Evolutionary conservation across 2,113 vertebrate genomes (phyloP).

Genomic region (Sialia sialis): DNA sequence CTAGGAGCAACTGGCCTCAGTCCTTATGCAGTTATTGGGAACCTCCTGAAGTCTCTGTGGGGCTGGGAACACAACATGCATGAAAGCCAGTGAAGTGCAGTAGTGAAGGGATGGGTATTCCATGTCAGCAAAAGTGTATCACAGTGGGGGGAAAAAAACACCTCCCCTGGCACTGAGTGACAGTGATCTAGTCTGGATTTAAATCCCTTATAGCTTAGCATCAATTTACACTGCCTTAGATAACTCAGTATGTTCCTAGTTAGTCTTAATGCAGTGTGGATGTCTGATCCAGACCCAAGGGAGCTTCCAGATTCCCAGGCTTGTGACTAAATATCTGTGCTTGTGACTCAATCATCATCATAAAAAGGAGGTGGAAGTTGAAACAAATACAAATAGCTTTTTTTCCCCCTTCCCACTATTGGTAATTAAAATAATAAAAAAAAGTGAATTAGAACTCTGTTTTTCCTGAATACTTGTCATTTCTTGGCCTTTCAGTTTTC

Average conservation of each 20-base stretch:
- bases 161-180: neutral
- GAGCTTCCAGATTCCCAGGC: neutral
- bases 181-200: neutral
- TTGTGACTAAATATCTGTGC: neutral
- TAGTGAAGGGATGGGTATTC: neutral
- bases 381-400: neutral
- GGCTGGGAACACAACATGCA: rapidly evolving
- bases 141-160: no score
- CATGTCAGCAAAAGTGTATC: neutral
- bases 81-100: neutral
- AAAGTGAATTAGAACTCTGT: neutral
- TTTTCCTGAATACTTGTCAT: neutral
- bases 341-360: neutral
- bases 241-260: neutral
- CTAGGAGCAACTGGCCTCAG: neutral
- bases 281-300: neutral
- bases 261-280: neutral
- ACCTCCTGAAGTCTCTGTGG: rapidly evolving
- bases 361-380: neutral
- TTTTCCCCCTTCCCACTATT: neutral
- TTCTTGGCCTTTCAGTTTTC: neutral
- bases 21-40: neutral
- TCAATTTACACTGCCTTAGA: neutral
- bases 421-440: neutral
- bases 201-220: neutral